A percentile compares a stretch with the other conserved stretches of the same genome.
phyloP scores from a whole-genome alignment of 2,888 invertebrate species.

The Noctua comes region DNA sequence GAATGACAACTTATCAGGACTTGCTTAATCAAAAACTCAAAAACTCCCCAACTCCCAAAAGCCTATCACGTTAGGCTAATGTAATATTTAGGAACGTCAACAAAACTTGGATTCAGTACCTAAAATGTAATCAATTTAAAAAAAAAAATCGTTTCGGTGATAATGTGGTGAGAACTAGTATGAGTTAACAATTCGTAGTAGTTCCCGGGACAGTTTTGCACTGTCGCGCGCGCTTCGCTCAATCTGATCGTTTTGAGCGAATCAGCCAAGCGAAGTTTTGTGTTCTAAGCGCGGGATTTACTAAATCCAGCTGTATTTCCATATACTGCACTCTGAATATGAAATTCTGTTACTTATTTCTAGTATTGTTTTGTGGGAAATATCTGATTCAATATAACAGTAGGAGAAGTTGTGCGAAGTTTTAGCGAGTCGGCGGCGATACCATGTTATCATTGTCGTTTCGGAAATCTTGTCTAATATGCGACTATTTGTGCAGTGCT shows the following conservation, averaged over 20 bases:
- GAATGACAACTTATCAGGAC: neutral
- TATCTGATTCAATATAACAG: conserved; percentile 49
- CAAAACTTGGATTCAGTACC: conserved; percentile 18
- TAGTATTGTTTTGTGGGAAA: conserved; percentile 55
- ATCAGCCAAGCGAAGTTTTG: conserved; percentile 78
- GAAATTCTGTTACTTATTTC: conserved; percentile 65
- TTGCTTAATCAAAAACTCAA: neutral
- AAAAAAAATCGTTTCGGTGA: neutral
- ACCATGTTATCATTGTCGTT: conserved; percentile 16
- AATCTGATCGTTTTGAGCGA: conserved; percentile 78
- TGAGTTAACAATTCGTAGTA: conserved; percentile 39
- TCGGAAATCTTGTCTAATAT: conserved; percentile 5
- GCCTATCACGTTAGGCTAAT: conserved; percentile 46
- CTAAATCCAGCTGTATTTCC: conserved; percentile 72
- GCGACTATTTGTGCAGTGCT: neutral
- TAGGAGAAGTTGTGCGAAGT: conserved; percentile 30
- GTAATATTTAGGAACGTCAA: conserved; percentile 44
- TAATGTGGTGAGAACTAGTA: conserved; percentile 13
- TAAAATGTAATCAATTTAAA: neutral
- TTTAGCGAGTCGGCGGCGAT: conserved; percentile 12
- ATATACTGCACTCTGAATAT: conserved; percentile 68
- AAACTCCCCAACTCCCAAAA: neutral
- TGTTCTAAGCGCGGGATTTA: conserved; percentile 78
- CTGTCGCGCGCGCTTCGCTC: conserved; percentile 69
- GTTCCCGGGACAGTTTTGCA: conserved; percentile 66